Percentiles rank a stretch among this genome's conserved stretches.
Evolutionary conservation across 2,888 invertebrate genomes (phyloP).

Genomic region (Ceratothoa steindachneri): DNA sequence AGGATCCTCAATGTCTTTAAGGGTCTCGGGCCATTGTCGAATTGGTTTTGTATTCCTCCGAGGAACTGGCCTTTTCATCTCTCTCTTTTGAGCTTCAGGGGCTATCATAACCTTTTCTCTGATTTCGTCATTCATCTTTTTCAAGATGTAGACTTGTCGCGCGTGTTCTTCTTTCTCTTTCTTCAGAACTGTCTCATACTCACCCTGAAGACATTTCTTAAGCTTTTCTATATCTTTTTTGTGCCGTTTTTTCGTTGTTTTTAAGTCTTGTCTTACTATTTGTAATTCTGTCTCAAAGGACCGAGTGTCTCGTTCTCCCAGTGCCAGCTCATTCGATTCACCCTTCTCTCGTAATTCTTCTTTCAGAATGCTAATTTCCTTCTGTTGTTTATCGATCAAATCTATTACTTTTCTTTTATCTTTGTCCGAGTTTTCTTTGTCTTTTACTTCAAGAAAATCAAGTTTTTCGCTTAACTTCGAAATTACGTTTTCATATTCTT

Average conservation of each 20-base stretch:
- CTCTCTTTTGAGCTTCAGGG: no score
- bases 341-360: neutral
- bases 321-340: neutral
- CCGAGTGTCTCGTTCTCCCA: neutral
- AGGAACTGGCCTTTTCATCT: neutral
- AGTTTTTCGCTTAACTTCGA: neutral
- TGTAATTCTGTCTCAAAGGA: neutral
- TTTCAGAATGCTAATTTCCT: neutral
- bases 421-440: neutral
- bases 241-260: neutral
- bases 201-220: neutral
- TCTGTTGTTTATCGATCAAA: slow-evolving; percentile 7
- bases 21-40: neutral
- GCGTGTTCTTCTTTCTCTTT: neutral
- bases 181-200: neutral
- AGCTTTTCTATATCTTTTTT: neutral
- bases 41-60: neutral
- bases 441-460: neutral
- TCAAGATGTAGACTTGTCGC: neutral
- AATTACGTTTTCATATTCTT: neutral
- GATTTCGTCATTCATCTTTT: neutral
- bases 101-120: neutral
- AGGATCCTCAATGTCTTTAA: neutral
- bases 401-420: neutral
- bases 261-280: neutral